phyloP scores from a whole-genome alignment of 1,140 invertebrate species.

The Cherax destructor region DNA sequence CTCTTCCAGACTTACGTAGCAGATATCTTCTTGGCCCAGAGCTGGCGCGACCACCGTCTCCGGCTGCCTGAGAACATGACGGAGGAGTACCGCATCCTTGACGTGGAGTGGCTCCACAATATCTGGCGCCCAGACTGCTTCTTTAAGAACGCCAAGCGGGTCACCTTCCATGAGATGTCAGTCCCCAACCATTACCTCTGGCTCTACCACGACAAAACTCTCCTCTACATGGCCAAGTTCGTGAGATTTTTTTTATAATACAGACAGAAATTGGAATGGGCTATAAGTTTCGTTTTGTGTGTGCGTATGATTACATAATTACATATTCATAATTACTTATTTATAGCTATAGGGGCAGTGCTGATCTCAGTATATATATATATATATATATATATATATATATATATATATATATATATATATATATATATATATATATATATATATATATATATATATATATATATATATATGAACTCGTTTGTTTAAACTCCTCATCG shows the following conservation, averaged over 20 bases:
- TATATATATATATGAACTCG: background rate
- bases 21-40: conserved; percentile 93
- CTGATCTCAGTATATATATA: background rate
- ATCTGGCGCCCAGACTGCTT: conserved; percentile 95
- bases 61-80: conserved; percentile 93
- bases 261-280: too few relatives aligned
- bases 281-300: too few relatives aligned
- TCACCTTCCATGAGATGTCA: conserved; percentile 95
- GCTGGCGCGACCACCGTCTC: conserved; percentile 90
- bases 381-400: background rate
- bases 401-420: background rate
- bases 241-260: conserved; percentile 70
- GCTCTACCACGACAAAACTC: conserved; percentile 92
- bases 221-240: conserved; percentile 94
- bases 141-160: conserved; percentile 95
- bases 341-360: too few relatives aligned
- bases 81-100: conserved; percentile 91
- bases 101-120: conserved; percentile 92
- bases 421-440: background rate
- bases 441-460: background rate
- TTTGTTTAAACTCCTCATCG: too few relatives aligned
- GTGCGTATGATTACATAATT: background rate
- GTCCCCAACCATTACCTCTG: conserved; percentile 95
- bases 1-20: conserved; percentile 88
- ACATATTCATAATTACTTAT: too few relatives aligned